These are phyloP conservation scores for Luperina testacea DNA, from an alignment of 2,888 invertebrate species.

Conservation along the genomic window DNA sequence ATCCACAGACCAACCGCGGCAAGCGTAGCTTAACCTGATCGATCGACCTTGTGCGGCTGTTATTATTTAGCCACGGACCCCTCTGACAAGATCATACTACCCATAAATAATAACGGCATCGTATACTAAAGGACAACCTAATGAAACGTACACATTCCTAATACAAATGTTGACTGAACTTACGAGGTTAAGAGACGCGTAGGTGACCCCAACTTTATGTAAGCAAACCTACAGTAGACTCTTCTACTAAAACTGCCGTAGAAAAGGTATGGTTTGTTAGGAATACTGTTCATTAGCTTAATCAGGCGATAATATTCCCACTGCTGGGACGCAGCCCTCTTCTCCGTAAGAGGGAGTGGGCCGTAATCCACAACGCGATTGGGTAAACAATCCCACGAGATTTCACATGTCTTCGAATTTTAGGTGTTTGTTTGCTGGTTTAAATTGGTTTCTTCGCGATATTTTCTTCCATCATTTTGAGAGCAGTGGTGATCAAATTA, in stretches of 20 bases:
- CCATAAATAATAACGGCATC: constrained; percentile 35
- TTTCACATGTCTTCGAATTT: too few species aligned
- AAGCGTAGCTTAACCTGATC: too few species aligned
- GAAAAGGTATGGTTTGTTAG: constrained; percentile 4
- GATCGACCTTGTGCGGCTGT: too few species aligned
- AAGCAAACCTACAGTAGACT: constrained; percentile 21
- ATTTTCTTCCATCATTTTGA: too few species aligned
- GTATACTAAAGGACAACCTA: constrained; percentile 35
- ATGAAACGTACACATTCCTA: constrained; percentile 30
- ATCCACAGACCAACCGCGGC: too few species aligned
- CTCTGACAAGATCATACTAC: constrained; percentile 14
- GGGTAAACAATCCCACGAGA: too few species aligned
- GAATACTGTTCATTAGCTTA: background rate
- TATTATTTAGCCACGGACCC: too few species aligned
- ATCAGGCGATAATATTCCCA: background rate
- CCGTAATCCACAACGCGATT: background rate
- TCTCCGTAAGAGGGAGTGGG: background rate
- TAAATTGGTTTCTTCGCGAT: too few species aligned
- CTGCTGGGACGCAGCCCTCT: background rate
- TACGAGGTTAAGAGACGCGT: constrained; percentile 5
- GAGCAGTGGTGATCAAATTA: too few species aligned
- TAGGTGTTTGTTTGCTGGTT: too few species aligned
- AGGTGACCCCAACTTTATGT: constrained; percentile 27
- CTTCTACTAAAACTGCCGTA: background rate
- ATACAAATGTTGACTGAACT: constrained; percentile 42